Base-by-base conservation (phyloP, 2,888 invertebrate genomes). In the Podotricha telesiphe region DNA sequence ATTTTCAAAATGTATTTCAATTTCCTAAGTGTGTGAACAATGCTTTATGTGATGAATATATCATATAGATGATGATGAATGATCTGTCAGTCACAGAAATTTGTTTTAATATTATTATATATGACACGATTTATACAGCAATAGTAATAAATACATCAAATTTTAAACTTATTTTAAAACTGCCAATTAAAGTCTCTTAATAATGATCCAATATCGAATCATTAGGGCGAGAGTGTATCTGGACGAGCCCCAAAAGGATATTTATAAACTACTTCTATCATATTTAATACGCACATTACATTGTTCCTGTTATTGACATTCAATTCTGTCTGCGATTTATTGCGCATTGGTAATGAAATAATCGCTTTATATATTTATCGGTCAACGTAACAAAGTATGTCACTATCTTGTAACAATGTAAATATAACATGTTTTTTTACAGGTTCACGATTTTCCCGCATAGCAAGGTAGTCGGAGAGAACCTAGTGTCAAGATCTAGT, bases 311-410 rank as follows among this genome's bases (percentile, higher is more conserved):
- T 37, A 37, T 37, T 55, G 34, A 55, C 28, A 58, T n/a, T 58
- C 13, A 22, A 42, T 42, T 40, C 58, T 42, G 42, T 42, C 58
- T 58, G 58, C 22, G 4, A 47, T 61, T 34, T 61, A 28, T 34
- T 37, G 34, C 50, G 63, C 50, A 19, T 55, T 55, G 34, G 53
- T 63, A 63, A 63, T 63, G 15, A 28, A 63, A 62, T 56, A 37
- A 22, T 13, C 0, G 34, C 22, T 22, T 22, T 19, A 19, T 53
- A 6, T 53, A 34, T 28, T 53, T 53, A 53, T 40, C 20, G 40
- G 20, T 20, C 17, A 15, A 8, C 15, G 20, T 42, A 7, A 37
- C 37, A 37, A 37, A 37, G 37, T 37, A 37, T 37, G 10, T 37
- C 37, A 37, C 7, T 53, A n/a, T 10, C 10, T 53, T 53, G 10